Evolutionary conservation across 2,797 vertebrate genomes (phyloP), one percentile per base, ranked within the genome.

Genomic region (Acrocephalus scirpaceus): DNA sequence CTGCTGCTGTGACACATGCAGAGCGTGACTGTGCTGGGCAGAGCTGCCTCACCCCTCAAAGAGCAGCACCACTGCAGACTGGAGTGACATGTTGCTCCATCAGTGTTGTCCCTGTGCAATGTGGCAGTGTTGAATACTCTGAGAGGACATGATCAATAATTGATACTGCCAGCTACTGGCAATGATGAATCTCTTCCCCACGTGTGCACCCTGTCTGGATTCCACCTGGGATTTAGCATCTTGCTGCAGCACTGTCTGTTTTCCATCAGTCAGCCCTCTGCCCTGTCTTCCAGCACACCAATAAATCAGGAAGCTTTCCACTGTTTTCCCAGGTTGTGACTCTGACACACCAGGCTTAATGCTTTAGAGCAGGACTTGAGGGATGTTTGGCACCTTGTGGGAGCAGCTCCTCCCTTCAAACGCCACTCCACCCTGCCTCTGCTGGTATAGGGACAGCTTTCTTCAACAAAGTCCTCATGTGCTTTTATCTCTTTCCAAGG

Each of bases 271-370:
- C 42, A 26, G n/a, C 32, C 47, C 86, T 14, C 7, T 29, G 65
- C 64, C 54, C 70, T 12, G 34, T 66, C 82, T 76, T 73, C 22
- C 17, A 47, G 45, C 23, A 0, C 36, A 73, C 71, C 22, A 5
- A 34, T 78, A 82, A 90, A 83, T 93, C 72, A n/a, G 74, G 80
- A 42, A 65, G n/a, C 15, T 77, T 94, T 79, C 69, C 29, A 12
- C 51, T 27, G 5, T 14, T 38, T 78, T 65, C 23, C 67, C 83
- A 47, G 71, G 44, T 9, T 56, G 51, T 81, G 80, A 44, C 60
- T 77, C 29, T 27, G 62, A 81, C 60, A 30, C 54, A 66, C 58
- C 22, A 58, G 62, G 27, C n/a, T n/a, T 75, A 77, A 74, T 6
- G 54, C 45, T 14, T 64, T 78, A 84, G 10, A 76, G 80, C 50